These are phyloP conservation scores for Xiphophorus couchianus DNA, from an alignment of 2,113 vertebrate genomes.

Conservation along the genomic window DNA sequence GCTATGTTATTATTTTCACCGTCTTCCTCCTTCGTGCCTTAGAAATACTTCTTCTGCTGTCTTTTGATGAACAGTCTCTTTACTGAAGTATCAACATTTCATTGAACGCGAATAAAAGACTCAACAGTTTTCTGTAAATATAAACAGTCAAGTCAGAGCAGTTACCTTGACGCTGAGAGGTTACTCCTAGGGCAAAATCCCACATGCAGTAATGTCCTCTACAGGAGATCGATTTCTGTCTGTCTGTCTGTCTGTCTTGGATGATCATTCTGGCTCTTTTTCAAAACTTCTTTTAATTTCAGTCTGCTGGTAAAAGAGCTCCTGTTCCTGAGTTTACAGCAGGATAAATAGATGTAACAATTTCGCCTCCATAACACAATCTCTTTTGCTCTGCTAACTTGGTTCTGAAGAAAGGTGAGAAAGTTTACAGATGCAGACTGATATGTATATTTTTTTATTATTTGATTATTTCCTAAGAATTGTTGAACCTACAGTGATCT, in stretches of 20 bases:
- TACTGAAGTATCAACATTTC: not conserved
- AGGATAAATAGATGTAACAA: constrained; percentile 13
- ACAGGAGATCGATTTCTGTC: not conserved
- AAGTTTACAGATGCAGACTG: constrained; percentile 3
- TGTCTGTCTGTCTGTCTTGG: not conserved
- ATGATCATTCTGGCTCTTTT: not conserved
- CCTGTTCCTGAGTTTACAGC: constrained; percentile 17
- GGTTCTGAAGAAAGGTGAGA: not conserved
- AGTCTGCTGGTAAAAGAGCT: constrained; percentile 12
- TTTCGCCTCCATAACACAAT: not conserved
- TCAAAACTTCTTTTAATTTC: not conserved
- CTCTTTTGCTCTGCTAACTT: constrained; percentile 2
- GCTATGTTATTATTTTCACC: not conserved
- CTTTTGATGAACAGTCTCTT: not conserved
- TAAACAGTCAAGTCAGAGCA: not conserved
- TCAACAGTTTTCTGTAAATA: not conserved
- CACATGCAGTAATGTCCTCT: not conserved
- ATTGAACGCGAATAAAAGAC: not conserved
- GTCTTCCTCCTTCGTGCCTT: not conserved
- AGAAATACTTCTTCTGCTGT: not conserved
- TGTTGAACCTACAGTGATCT: not conserved
- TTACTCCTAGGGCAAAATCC: not conserved
- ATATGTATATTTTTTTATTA: not conserved
- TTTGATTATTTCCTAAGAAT: not conserved
- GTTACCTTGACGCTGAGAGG: not conserved